Base-by-base conservation (phyloP, 2,113 vertebrate genomes). In the Dipodomys merriami region DNA sequence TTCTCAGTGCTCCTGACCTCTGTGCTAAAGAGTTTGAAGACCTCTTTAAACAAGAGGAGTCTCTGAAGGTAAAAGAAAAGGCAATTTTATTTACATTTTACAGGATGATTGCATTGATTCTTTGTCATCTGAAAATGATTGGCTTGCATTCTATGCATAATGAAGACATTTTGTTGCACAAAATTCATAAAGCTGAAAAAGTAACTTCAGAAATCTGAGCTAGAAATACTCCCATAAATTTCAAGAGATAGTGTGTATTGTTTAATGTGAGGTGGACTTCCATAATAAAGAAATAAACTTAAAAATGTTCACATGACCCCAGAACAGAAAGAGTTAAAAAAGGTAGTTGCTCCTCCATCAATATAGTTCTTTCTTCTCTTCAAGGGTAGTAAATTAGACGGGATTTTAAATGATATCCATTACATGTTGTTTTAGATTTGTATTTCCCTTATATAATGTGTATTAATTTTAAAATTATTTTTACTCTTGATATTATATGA, bases 1-100 rank as follows among this genome's bases (percentile, higher is more conserved):
- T 98, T 95, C 98, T 99, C 96, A 99, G 98, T 97, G 99, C 99
- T 94, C 98, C 99, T 20, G 98, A 98, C 91, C 99, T 99, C 96
- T 98, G 98, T 98, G 98, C 98, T 57, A 98, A 98, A 74, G 98
- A 98, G 44, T 99, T 95, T 97, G 99, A 99, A 95, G 98, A 99
- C 96, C 98, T 99, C 95, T 98, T 98, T 91, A 99, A 98, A 96
- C 99, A 99, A 95, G 99, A 99, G 86, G 98, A 98, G 57, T 99
- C 98, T 97, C 98, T 99, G 90, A 99, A 99, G 99, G 99, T 99
- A 98, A 98, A 98, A 90, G 1, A 27, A 71, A 90, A 91, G 9
- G 12, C 3, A 22, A 79, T 94, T 96, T 77, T 46, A 83, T 91
- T 91, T 92, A 79, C 18, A 78, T 71, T 89, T 86, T 65, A 57